Conservation (phyloP, 2,113 vertebrate species). For the Dermatemys mawii region DNA sequence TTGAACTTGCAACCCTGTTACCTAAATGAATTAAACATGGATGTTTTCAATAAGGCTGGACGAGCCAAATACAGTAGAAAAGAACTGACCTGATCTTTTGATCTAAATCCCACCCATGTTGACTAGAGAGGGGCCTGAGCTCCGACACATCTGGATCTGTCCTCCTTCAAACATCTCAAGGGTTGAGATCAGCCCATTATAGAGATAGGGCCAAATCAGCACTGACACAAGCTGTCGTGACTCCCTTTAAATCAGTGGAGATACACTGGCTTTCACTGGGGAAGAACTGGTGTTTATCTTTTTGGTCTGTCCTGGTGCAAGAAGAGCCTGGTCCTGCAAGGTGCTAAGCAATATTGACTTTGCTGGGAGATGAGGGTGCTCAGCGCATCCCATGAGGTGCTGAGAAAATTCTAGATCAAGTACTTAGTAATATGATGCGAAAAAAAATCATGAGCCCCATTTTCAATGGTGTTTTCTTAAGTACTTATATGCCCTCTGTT, state of each 20-base stretch:
- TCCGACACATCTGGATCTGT: not conserved
- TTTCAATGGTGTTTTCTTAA: not conserved
- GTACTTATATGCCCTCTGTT: not conserved
- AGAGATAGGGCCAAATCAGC: not conserved
- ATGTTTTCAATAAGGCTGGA: not conserved
- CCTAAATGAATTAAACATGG: not conserved
- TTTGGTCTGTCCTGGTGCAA: not conserved
- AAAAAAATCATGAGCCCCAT: not conserved
- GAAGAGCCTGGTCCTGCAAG: not conserved
- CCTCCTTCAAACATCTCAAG: not conserved
- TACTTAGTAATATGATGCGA: not conserved
- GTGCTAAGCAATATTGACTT: not conserved
- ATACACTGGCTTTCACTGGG: not conserved
- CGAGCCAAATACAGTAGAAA: not conserved
- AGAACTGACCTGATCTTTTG: not conserved
- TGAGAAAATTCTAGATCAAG: not conserved
- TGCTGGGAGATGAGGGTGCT: not conserved
- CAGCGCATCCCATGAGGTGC: not conserved
- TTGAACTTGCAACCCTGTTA: conserved; percentile 28
- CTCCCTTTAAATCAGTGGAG: not conserved
- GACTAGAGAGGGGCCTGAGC: not conserved
- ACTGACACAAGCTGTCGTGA: not conserved
- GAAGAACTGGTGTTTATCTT: not conserved
- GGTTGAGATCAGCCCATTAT: not conserved
- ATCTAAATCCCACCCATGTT: not conserved